Conservation (phyloP, 2,113 vertebrate species). For the Pantherophis guttatus region DNA sequence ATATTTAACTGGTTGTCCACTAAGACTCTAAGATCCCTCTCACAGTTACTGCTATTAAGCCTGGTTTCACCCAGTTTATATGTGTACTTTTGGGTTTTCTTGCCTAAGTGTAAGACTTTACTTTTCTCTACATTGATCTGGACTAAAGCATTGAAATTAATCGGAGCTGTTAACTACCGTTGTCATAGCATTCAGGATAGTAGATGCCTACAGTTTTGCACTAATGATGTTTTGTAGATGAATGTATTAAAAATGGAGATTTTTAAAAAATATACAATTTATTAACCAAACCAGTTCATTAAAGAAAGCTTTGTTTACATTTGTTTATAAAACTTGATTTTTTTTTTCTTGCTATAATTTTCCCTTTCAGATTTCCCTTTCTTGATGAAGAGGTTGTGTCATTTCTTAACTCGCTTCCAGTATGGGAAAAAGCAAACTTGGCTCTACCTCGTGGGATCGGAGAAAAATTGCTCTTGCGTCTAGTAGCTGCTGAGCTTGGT, state of each 20-base stretch:
- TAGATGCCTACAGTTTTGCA: not conserved
- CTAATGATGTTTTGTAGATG: not conserved
- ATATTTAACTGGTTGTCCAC: too few species aligned
- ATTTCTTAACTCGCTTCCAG: constrained; percentile 82
- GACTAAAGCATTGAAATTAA: not conserved
- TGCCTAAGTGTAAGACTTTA: too few species aligned
- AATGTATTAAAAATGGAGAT: not conserved
- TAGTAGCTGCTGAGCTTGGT: constrained; percentile 78
- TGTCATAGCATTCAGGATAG: not conserved
- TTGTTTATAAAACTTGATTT: not conserved
- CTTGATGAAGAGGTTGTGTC: constrained; percentile 92
- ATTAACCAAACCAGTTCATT: not conserved
- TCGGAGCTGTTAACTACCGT: rapidly evolving
- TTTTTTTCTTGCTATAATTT: not conserved
- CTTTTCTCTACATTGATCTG: not conserved
- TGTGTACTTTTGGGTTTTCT: too few species aligned
- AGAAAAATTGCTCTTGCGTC: constrained; percentile 89
- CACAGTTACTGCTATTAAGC: too few species aligned
- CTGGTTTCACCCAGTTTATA: too few species aligned
- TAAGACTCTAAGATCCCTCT: too few species aligned
- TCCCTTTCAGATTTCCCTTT: constrained; percentile 85
- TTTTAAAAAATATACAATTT: not conserved
- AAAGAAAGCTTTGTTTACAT: not conserved
- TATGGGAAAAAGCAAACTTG: constrained; percentile 86
- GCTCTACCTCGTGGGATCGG: constrained; percentile 85